Percentiles rank a stretch among this genome's conserved stretches.
Conservation (phyloP, 2,113 vertebrate genomes). For the Gallinago jamesoni region DNA sequence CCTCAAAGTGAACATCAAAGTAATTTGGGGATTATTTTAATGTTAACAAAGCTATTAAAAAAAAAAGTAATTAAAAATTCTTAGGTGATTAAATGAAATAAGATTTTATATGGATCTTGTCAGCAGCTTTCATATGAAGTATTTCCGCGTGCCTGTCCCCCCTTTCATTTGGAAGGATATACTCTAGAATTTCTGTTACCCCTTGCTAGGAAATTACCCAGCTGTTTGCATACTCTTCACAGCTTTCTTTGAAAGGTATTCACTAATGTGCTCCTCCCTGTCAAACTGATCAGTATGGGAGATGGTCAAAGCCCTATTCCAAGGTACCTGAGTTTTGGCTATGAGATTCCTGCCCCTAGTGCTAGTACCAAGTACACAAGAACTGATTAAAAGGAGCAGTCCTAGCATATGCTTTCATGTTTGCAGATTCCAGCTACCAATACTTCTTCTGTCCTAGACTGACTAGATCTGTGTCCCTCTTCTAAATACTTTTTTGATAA, state of each 20-base stretch:
- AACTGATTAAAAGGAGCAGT: neutral
- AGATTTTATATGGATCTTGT: neutral
- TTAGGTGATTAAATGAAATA: neutral
- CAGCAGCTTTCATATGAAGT: neutral
- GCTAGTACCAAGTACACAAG: neutral
- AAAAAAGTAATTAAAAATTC: neutral
- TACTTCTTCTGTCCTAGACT: neutral
- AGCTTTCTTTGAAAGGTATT: neutral
- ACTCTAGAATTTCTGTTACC: neutral
- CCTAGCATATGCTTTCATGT: neutral
- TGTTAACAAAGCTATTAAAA: neutral
- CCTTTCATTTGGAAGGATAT: neutral
- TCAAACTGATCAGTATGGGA: neutral
- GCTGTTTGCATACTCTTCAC: neutral
- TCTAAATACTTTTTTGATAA: neutral
- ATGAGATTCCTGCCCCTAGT: neutral
- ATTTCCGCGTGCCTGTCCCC: neutral
- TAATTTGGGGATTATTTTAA: neutral
- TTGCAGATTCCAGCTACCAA: neutral
- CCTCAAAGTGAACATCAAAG: neutral
- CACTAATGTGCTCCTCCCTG: neutral
- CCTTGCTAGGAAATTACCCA: neutral
- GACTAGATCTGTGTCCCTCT: neutral
- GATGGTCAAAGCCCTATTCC: neutral
- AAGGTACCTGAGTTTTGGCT: neutral